Base-by-base conservation (phyloP, 2,888 invertebrate species). In the Mylabris sibirica region DNA sequence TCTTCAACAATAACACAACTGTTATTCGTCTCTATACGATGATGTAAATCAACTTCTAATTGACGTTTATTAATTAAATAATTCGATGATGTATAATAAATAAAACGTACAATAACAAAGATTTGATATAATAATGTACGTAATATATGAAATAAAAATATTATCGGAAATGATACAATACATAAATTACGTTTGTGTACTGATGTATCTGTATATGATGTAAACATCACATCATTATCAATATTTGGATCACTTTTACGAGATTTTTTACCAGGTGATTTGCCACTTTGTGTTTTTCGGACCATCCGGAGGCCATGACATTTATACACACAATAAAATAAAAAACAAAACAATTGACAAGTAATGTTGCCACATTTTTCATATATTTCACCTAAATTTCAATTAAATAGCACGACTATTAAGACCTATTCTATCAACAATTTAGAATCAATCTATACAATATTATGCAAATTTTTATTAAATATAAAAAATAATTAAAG, bases 141-240 rank as follows among this genome's bases (percentile, higher is more conserved):
- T 79, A 95, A 86, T 81, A 95, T 89, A 85, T 94, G 94, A 86
- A 95, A 95, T 78, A 95, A 88, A 86, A 95, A 91, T 84, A 95
- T 93, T 77, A 95, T 90, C 70, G 95, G 95, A 86, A 94, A 93
- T 78, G 95, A 95, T 86, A 95, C 94, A 84, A 94, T 90, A 85
- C 95, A 94, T 80, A 95, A 89, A 86, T 95, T 95, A 85, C 93
- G 90, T 86, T 95, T 94, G 86, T 95, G 95, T 81, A 95, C 93
- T 68, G 94, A 93, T 81, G 91, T 89, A 82, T 90, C 90, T 82
- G 89, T 85, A 72, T 86, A 88, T 81, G 83, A 78, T 85, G 87
- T 87, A 85, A 89, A 88, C 87, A 88, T 87, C 84, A 89, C 87
- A 84, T 88, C 86, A 83, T 71, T 76, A 72, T 87, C 86, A 86